Evolutionary conservation across 2,888 invertebrate species (phyloP).

Genomic region (Pharmacophagus antenor): DNA sequence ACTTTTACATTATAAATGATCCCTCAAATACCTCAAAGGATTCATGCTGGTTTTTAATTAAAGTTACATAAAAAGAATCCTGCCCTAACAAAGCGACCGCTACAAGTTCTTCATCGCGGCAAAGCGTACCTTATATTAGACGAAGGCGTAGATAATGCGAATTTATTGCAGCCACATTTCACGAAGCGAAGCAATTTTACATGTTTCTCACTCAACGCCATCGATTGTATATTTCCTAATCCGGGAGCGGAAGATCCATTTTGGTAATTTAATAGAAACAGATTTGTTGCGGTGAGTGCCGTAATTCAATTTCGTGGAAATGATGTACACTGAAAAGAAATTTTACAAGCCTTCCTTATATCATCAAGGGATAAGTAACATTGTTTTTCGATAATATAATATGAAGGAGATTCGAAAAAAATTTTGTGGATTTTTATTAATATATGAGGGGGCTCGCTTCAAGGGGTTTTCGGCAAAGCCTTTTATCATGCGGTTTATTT

Average conservation of each 20-base stretch:
- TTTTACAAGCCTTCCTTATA: neutral
- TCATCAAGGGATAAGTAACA: neutral
- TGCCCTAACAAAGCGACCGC: neutral
- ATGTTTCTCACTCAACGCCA: conserved; percentile 33
- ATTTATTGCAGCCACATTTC: conserved; percentile 40
- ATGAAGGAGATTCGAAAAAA: neutral
- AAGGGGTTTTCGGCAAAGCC: no score
- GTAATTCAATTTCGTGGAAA: conserved; percentile 18
- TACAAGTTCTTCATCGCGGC: conserved; percentile 21
- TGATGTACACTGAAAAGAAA: conserved; percentile 1
- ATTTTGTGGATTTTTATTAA: neutral
- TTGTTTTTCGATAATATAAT: conserved; percentile 1
- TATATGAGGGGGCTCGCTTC: neutral
- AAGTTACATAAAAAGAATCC: conserved; percentile 14
- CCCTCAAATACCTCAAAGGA: conserved; percentile 23
- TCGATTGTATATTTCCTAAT: conserved; percentile 4
- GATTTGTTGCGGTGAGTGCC: conserved; percentile 16
- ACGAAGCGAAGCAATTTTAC: conserved; percentile 35
- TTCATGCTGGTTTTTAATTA: conserved; percentile 21
- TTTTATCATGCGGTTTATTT: no score
- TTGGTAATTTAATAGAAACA: conserved; percentile 25
- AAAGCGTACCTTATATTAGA: conserved; percentile 15
- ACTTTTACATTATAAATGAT: conserved; percentile 15
- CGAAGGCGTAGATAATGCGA: conserved; percentile 35
- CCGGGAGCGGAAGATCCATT: conserved; percentile 4